A percentile compares a stretch with the other conserved stretches of the same genome.
Conservation (phyloP, 2,797 vertebrate genomes). For the Yasuhikotakia modesta region DNA sequence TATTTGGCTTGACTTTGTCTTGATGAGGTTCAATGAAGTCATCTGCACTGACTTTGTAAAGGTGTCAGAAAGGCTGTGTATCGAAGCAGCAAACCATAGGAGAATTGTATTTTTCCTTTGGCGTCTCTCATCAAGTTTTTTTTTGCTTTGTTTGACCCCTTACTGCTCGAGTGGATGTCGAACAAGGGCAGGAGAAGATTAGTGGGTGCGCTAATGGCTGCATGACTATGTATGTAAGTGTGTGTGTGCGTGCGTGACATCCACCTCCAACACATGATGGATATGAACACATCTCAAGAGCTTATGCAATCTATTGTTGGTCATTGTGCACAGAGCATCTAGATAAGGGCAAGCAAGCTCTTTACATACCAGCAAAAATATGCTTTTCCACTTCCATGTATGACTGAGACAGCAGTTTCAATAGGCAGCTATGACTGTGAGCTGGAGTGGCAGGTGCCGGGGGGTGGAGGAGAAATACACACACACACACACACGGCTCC, state of each 20-base stretch:
- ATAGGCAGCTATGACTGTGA: conserved; percentile 39
- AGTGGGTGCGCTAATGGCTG: conserved; percentile 1
- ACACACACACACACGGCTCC: conserved; percentile 46
- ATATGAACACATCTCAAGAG: neutral
- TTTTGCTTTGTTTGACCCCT: conserved; percentile 30
- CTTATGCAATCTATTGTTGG: neutral
- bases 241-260: neutral
- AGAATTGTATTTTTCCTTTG: conserved; percentile 37
- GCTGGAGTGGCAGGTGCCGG: conserved; percentile 57
- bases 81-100: conserved; percentile 58
- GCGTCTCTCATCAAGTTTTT: conserved; percentile 7
- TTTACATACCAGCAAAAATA: conserved; percentile 19
- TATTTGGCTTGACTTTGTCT: conserved; percentile 61
- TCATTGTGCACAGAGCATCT: neutral
- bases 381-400: conserved; percentile 21
- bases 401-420: conserved; percentile 29
- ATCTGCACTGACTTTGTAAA: conserved; percentile 68
- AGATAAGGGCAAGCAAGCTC: neutral
- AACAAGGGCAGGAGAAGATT: conserved; percentile 25
- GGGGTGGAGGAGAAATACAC: conserved; percentile 45
- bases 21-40: conserved; percentile 64
- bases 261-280: neutral
- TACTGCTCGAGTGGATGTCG: conserved; percentile 16
- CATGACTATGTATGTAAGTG: conserved; percentile 28
- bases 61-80: conserved; percentile 53